Conservation (phyloP, 2,113 vertebrate genomes). For the Amphiprion percula region DNA sequence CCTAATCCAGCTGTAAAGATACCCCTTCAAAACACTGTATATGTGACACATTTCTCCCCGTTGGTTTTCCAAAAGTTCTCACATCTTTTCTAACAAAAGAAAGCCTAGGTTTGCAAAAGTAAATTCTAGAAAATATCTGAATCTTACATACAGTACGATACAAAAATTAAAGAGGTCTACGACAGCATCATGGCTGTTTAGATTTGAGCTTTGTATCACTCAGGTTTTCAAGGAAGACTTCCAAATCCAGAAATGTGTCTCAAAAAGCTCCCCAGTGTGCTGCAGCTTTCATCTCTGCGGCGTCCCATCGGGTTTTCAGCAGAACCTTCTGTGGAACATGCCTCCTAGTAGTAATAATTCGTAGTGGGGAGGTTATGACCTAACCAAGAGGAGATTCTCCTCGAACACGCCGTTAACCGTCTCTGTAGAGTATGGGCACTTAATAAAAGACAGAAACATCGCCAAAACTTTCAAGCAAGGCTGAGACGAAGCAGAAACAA, state of each 20-base stretch:
- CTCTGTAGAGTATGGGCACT: constrained; percentile 76
- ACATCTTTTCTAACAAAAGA: constrained; percentile 82
- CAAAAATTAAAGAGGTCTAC: constrained; percentile 87
- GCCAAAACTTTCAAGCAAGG: constrained; percentile 58
- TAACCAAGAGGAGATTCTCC: constrained; percentile 44
- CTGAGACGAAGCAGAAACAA: constrained; percentile 46
- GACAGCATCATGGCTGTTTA: constrained; percentile 81
- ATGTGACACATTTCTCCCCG: constrained; percentile 80
- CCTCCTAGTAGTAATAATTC: constrained; percentile 45
- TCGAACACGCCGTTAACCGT: constrained; percentile 41
- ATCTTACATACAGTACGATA: constrained; percentile 88
- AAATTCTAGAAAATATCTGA: constrained; percentile 90
- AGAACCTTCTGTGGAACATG: constrained; percentile 16
- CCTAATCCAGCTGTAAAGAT: constrained; percentile 83
- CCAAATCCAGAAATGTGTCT: constrained; percentile 87
- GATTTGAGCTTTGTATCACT: constrained; percentile 85
- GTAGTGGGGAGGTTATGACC: constrained; percentile 39
- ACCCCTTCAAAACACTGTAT: constrained; percentile 80
- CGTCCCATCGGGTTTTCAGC: constrained; percentile 36
- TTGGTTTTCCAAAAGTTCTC: constrained; percentile 81
- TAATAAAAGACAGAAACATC: constrained; percentile 78
- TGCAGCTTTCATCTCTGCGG: constrained; percentile 54
- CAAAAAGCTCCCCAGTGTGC: constrained; percentile 60
- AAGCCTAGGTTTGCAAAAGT: constrained; percentile 71
- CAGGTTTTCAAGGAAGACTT: constrained; percentile 91